A percentile compares a stretch with the other conserved stretches of the same genome.
Evolutionary conservation across 2,113 vertebrate genomes (phyloP).

Genomic region (Sphaerodactylus townsendi): DNA sequence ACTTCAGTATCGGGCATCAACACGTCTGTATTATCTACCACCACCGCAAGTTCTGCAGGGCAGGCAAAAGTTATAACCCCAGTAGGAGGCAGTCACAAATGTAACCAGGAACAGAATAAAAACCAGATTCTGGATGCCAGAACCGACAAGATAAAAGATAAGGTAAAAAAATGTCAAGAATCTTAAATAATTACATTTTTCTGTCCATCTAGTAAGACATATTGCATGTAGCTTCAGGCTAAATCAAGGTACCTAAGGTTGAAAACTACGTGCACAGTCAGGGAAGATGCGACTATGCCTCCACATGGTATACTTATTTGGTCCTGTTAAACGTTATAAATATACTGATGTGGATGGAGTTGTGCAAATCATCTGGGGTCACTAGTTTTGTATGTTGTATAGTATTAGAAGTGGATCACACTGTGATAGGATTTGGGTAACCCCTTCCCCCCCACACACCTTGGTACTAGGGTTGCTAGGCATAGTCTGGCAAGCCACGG

Average conservation of each 20-base stretch:
- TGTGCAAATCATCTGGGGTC: not conserved
- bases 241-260: not conserved
- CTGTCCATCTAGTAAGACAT: not conserved
- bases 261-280: not conserved
- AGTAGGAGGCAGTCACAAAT: conserved; percentile 77
- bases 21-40: conserved; percentile 77
- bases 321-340: not conserved
- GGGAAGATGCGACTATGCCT: not conserved
- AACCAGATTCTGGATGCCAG: conserved; percentile 75
- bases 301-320: too few relatives aligned
- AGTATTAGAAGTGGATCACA: not conserved
- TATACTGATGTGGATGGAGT: not conserved
- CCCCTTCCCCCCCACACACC: too few relatives aligned
- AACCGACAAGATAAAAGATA: conserved; percentile 85
- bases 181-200: not conserved
- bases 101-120: conserved; percentile 76
- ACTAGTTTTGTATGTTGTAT: not conserved
- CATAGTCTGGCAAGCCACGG: too few relatives aligned
- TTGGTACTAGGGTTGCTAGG: too few relatives aligned
- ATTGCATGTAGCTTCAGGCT: not conserved
- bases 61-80: conserved; percentile 74
- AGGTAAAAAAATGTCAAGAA: conserved; percentile 72
- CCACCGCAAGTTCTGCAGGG: conserved; percentile 71
- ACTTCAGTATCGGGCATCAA: conserved; percentile 77
- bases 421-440: not conserved